phyloP scores from a whole-genome alignment of 2,888 invertebrate genomes.

The Opisthograptis luteolata region DNA sequence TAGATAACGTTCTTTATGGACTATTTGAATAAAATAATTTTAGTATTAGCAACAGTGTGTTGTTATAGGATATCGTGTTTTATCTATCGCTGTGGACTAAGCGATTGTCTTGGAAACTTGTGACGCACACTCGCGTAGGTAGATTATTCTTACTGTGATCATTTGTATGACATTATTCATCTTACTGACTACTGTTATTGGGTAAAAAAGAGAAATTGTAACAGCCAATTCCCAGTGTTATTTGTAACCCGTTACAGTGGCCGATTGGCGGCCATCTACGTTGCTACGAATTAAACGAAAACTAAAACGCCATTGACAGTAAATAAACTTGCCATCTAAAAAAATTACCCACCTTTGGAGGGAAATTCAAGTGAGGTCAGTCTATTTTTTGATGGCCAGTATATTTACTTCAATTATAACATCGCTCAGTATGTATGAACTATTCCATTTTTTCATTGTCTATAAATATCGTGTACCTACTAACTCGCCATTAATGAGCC shows the following conservation, averaged over 20 bases:
- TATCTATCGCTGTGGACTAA: constrained; percentile 29
- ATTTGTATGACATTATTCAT: constrained; percentile 43
- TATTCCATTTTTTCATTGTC: constrained; percentile 29
- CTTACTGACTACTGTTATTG: constrained; percentile 2
- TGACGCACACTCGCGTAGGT: constrained; percentile 82
- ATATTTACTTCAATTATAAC: neutral
- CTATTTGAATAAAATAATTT: constrained; percentile 30
- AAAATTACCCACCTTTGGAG: no score
- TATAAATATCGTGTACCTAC: constrained; percentile 10
- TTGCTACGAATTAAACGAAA: neutral
- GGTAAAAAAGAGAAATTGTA: neutral
- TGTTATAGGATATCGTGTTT: constrained; percentile 36
- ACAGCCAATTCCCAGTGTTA: neutral
- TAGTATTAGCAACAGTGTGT: constrained; percentile 36
- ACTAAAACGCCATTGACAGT: no score
- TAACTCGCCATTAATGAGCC: neutral
- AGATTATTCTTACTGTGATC: constrained; percentile 80
- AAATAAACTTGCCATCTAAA: no score
- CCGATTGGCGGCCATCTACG: neutral
- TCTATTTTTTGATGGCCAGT: no score
- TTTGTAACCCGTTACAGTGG: neutral
- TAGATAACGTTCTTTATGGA: constrained; percentile 35
- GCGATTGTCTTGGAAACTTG: constrained; percentile 62
- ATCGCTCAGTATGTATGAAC: constrained; percentile 10
- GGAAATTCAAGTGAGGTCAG: no score